Base-by-base conservation (phyloP, 2,797 vertebrate genomes). In the Triplophysa bombifrons region DNA sequence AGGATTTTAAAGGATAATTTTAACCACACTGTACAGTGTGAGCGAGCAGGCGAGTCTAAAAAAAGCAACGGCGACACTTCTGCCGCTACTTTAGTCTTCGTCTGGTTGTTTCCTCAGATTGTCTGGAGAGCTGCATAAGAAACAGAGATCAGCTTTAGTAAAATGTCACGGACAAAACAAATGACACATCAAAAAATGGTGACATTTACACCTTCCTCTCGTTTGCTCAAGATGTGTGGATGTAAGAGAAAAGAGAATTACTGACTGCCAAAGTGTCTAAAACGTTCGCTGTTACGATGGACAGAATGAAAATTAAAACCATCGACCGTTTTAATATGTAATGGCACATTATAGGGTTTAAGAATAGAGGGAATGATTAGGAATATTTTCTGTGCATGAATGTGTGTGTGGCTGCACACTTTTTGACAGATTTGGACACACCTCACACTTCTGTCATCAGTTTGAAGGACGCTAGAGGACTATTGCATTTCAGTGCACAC, bases 151-250 rank as follows among this genome's bases (percentile, higher is more conserved):
- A 74, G 76, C 46, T 81, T 82, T 30, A 74, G 63, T 79, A 60
- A 86, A 87, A 86, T 87, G 86, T 79, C 82, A 84, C 51, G 41
- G 65, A 76, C 71, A 74, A 69, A 83, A 19, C 69, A 79, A 83
- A 73, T 72, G 75, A 70, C 74, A 38, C 65, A 63, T 82, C 51
- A 72, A 80, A 34, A 77, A 82, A 77, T 64, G 70, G 25, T 81
- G 76, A 76, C 74, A 82, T 84, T 83, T 82, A 70, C 55, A 69
- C 25, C 12, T 73, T 55, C 64, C 27, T 4, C 12, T 73, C 51
- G 48, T 51, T 66, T 55, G 68, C 53, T 60, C 16, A 67, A 80
- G 30, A 74, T 30, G 56, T 41, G 69, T 50, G 14, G 44, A 76
- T 68, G 69, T 22, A 8, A 34, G 38, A 56, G 50, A 17, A 48